These are phyloP conservation scores for Brachionus manjavacas DNA, from an alignment of 1,140 invertebrate genomes.

Conservation along the genomic window DNA sequence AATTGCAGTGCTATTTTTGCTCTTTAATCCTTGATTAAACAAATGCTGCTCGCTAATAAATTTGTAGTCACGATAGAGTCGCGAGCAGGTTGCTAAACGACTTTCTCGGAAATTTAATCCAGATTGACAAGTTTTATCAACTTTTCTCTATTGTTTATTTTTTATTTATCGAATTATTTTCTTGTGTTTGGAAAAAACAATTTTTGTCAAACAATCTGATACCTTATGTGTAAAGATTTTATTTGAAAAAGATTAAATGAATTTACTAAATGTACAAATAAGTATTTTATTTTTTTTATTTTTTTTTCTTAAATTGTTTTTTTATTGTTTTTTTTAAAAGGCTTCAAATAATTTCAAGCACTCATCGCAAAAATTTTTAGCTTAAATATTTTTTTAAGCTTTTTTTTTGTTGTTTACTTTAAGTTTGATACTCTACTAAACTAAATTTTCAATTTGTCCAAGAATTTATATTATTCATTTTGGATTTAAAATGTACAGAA, in stretches of 20 bases:
- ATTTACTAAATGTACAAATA: neutral
- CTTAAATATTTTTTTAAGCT: neutral
- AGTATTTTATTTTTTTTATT: neutral
- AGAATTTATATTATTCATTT: neutral
- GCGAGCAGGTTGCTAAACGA: neutral
- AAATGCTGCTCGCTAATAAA: neutral
- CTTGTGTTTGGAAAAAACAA: neutral
- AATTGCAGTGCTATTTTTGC: slow-evolving; percentile 7
- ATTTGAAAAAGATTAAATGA: neutral
- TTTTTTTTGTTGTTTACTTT: neutral
- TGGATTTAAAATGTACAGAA: no score
- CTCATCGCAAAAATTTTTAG: neutral
- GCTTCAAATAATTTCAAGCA: neutral
- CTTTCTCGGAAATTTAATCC: neutral
- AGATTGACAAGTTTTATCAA: slow-evolving; percentile 4
- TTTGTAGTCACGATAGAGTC: slow-evolving; percentile 10
- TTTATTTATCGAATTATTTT: neutral
- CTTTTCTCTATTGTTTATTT: neutral
- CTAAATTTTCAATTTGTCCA: neutral
- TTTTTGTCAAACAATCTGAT: neutral
- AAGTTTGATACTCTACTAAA: neutral
- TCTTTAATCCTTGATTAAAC: slow-evolving; percentile 13
- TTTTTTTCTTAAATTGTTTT: neutral
- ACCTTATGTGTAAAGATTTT: neutral
- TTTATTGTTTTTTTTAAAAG: neutral